phyloP scores from a whole-genome alignment of 2,797 vertebrate genomes.

The Gymnoscopelus microlampas region DNA sequence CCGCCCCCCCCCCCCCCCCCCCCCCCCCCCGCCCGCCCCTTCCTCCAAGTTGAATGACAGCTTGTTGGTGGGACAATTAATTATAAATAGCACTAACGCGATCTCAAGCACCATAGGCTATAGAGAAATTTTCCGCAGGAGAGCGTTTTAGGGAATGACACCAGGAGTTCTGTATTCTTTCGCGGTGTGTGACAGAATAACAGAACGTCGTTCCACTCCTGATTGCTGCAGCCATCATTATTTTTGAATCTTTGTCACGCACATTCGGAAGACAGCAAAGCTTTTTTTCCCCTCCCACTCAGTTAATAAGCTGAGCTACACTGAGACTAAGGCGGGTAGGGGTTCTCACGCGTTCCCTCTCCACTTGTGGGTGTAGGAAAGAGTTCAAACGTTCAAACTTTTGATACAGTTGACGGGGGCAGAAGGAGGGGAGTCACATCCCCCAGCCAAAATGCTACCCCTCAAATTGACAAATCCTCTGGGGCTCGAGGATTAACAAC shows the following conservation, averaged over 20 bases:
- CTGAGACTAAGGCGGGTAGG: background rate
- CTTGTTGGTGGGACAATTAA: conserved; percentile 64
- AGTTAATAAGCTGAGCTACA: background rate
- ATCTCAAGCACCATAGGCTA: conserved; percentile 47
- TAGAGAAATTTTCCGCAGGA: conserved; percentile 43
- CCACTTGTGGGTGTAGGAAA: conserved; percentile 43
- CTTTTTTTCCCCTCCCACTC: background rate
- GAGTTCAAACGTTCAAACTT: conserved; percentile 49
- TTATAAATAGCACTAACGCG: conserved; percentile 64
- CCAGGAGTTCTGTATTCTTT: conserved; percentile 30
- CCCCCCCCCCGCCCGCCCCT: conserved; percentile 15
- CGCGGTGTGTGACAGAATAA: conserved; percentile 38
- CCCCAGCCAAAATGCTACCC: conserved; percentile 51
- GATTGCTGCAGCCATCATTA: conserved; percentile 31
- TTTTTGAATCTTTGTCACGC: conserved; percentile 9
- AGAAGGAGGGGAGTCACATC: background rate
- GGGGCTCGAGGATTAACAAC: conserved; percentile 56
- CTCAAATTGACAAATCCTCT: conserved; percentile 56
- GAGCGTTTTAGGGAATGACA: conserved; percentile 43
- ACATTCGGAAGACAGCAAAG: background rate
- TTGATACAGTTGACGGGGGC: conserved; percentile 49
- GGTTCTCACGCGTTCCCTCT: conserved; percentile 17
- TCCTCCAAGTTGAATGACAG: conserved; percentile 62
- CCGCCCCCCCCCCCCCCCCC: background rate
- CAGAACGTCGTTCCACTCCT: conserved; percentile 23